Evolutionary conservation across 2,113 vertebrate genomes (phyloP).

Genomic region (Callorhinus ursinus): DNA sequence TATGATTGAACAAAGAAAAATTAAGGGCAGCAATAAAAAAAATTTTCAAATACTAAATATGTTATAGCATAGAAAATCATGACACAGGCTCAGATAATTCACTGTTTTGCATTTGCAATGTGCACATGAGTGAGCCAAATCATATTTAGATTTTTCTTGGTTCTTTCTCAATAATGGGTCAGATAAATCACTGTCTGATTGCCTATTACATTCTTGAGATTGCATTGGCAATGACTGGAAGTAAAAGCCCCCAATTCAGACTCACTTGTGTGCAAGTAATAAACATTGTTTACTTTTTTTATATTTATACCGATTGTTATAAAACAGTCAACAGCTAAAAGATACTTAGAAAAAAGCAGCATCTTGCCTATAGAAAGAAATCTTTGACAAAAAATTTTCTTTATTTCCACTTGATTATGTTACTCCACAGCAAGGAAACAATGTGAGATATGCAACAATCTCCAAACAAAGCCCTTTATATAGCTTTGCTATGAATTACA

Average conservation of each 20-base stretch:
- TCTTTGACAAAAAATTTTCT: constrained; percentile 15
- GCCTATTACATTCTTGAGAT: constrained; percentile 69
- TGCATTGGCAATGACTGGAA: constrained; percentile 50
- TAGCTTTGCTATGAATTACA: constrained; percentile 61
- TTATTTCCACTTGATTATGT: constrained; percentile 50
- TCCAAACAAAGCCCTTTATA: constrained; percentile 37
- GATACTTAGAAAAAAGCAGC: constrained; percentile 44
- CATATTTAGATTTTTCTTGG: constrained; percentile 66
- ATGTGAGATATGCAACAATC: not conserved
- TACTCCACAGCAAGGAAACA: not conserved
- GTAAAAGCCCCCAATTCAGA: constrained; percentile 68
- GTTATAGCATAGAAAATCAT: constrained; percentile 32
- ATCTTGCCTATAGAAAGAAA: constrained; percentile 52
- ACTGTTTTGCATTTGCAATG: constrained; percentile 60
- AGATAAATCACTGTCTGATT: constrained; percentile 80
- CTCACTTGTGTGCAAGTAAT: constrained; percentile 71
- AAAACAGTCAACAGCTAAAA: constrained; percentile 69
- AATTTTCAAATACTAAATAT: constrained; percentile 63
- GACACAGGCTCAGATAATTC: constrained; percentile 62
- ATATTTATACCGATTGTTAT: constrained; percentile 74
- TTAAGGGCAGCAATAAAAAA: constrained; percentile 68
- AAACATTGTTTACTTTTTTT: constrained; percentile 78
- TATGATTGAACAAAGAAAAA: constrained; percentile 52
- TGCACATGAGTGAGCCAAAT: constrained; percentile 60
- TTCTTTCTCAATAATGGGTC: constrained; percentile 75